Base-by-base conservation (phyloP, 2,888 invertebrate species). In the Drosophila meridiana region DNA sequence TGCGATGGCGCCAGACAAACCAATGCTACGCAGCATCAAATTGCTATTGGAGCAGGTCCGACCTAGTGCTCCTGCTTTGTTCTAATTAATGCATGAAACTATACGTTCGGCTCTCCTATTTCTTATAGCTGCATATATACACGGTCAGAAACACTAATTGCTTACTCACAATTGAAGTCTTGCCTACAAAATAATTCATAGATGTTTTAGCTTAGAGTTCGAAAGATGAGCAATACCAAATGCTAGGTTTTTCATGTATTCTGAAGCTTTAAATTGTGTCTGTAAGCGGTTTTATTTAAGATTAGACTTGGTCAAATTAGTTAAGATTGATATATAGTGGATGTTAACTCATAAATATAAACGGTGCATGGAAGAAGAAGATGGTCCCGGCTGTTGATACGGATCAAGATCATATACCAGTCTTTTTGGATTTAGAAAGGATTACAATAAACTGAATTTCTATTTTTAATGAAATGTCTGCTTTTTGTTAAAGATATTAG, bases 1-100 rank as follows among this genome's bases (percentile, higher is more conserved):
- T 67, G 68, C 53, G 68, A 65, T 81, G 82, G 74, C 82, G 82
- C 72, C 73, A 82, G 55, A 55, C 47, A 53, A 69, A 52, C 66
- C 42, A 64, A 59, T 58, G 50, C 26, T 42, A 11, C 42, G 28
- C 8, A 14, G 20, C 26, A 28, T 32, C 40, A 47, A 38, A 61
- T 47, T 34, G 9, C 14, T 40, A 45, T 50, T 47, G 6, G 9
- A 20, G 26, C 55, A 11, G 36, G 4, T 50, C 40, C 38, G 20
- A 47, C 47, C 14, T 42, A 9, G 14, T 14, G 36, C 26, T 52
- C 14, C 63, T 45, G 50, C 42, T 36, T 5, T 43, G 50, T 47
- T 65, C 9, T 67, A 57, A 67, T 64, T 69, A 69, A 53, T 34
- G 40, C 52, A 57, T 52, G n/a, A 34, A 47, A 26, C 14, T 5